phyloP scores from a whole-genome alignment of 2,797 vertebrate genomes.

The Spea hammondii region DNA sequence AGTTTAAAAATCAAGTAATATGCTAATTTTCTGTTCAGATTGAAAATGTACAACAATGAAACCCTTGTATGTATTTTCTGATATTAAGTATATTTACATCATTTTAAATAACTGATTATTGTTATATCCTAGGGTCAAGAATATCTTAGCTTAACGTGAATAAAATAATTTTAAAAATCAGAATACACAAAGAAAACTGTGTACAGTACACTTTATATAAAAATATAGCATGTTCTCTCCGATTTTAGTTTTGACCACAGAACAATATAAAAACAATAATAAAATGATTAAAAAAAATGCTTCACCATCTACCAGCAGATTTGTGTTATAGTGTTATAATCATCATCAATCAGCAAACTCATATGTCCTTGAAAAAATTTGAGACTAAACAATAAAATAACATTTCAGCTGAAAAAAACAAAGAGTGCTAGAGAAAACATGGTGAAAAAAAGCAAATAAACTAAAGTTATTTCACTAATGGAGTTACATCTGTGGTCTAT shows the following conservation, averaged over 20 bases:
- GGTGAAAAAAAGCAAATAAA: slow-evolving; percentile 29
- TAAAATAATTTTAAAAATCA: too few species aligned
- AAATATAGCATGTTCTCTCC: not conserved
- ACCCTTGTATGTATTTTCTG: too few species aligned
- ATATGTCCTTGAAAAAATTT: slow-evolving; percentile 42
- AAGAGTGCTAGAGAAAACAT: slow-evolving; percentile 21
- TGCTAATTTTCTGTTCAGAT: too few species aligned
- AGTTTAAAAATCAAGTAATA: too few species aligned
- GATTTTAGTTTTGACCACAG: slow-evolving; percentile 10
- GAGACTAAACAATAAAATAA: slow-evolving; percentile 50
- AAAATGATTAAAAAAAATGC: not conserved
- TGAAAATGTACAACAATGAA: too few species aligned
- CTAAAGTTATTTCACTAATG: slow-evolving; percentile 42
- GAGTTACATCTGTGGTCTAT: slow-evolving; percentile 36
- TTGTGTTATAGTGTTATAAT: slow-evolving; percentile 3
- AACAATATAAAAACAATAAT: not conserved
- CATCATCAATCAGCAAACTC: slow-evolving; percentile 35
- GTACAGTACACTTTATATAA: too few species aligned
- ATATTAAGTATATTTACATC: too few species aligned
- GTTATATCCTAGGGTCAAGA: too few species aligned
- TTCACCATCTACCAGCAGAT: too few species aligned
- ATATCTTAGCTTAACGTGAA: too few species aligned
- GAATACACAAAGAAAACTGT: too few species aligned
- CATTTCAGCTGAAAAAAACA: slow-evolving; percentile 33
- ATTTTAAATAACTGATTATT: too few species aligned